These are phyloP conservation scores for Rhagologus leucostigma DNA, from an alignment of 2,113 vertebrate species.

Conservation along the genomic window DNA sequence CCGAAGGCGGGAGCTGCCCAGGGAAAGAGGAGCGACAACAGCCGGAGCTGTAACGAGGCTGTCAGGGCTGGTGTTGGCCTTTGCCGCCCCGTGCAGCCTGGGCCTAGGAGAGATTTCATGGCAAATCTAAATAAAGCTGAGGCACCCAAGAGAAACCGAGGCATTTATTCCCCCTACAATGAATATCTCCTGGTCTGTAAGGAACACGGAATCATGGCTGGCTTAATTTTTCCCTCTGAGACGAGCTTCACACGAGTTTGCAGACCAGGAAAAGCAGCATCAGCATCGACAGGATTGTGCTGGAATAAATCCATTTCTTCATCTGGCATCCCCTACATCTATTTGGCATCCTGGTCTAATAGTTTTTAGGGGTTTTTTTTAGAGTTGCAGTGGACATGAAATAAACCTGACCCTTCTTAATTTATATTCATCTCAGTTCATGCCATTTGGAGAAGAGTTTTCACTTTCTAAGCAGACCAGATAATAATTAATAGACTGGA, in stretches of 20 bases:
- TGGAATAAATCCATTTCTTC: background rate
- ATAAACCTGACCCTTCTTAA: background rate
- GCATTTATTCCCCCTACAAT: background rate
- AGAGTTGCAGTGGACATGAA: background rate
- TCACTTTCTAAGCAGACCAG: background rate
- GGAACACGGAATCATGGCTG: background rate
- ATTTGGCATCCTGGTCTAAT: background rate
- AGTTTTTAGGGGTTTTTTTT: background rate
- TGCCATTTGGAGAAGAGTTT: background rate
- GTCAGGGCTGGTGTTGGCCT: background rate
- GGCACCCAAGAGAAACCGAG: background rate
- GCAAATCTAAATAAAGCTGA: background rate
- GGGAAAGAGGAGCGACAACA: background rate
- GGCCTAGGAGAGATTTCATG: background rate
- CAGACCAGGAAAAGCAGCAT: background rate
- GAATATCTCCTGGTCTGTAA: background rate
- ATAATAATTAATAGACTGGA: constrained; percentile 32
- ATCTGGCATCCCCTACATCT: background rate
- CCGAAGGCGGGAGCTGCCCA: background rate
- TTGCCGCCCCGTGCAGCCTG: background rate
- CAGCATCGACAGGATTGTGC: background rate
- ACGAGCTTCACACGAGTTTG: background rate
- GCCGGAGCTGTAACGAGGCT: background rate
- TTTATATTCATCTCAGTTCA: background rate
- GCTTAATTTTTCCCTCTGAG: background rate